phyloP scores from a whole-genome alignment of 2,797 vertebrate species.

The Pithecia hirsuta region DNA sequence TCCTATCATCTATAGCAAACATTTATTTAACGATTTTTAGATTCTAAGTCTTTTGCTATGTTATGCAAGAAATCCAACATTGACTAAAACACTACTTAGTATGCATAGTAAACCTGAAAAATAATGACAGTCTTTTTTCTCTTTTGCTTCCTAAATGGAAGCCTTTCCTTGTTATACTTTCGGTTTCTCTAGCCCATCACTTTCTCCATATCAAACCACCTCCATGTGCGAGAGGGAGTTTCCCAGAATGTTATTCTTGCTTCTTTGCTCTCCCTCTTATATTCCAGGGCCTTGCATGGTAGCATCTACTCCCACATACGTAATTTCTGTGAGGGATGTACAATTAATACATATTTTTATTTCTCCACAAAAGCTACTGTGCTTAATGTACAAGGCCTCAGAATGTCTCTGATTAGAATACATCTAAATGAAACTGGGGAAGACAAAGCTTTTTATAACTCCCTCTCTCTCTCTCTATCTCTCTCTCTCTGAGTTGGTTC shows the following conservation, averaged over 20 bases:
- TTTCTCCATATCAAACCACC: not conserved
- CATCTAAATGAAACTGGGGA: not conserved
- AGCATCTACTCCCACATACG: not conserved
- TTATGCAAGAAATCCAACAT: not conserved
- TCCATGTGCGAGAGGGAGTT: not conserved
- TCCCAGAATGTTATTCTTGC: constrained; percentile 19
- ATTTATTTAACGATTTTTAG: not conserved
- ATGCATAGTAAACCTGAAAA: not conserved
- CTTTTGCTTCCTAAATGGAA: not conserved
- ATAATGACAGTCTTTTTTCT: not conserved
- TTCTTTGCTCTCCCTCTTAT: not conserved
- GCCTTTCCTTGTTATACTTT: not conserved
- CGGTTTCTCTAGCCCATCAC: not conserved
- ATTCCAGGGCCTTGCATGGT: not conserved
- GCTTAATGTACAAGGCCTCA: not conserved
- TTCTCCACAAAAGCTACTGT: not conserved
- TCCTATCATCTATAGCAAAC: not conserved
- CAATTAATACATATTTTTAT: not conserved
- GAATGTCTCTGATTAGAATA: not conserved
- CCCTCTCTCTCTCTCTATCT: no score
- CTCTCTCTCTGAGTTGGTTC: not conserved
- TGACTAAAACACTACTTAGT: not conserved
- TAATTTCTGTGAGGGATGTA: not conserved
- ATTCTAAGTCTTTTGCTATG: not conserved
- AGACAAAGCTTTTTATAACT: not conserved